Conservation (phyloP, 2,888 invertebrate species). For the Thumatha senex region DNA sequence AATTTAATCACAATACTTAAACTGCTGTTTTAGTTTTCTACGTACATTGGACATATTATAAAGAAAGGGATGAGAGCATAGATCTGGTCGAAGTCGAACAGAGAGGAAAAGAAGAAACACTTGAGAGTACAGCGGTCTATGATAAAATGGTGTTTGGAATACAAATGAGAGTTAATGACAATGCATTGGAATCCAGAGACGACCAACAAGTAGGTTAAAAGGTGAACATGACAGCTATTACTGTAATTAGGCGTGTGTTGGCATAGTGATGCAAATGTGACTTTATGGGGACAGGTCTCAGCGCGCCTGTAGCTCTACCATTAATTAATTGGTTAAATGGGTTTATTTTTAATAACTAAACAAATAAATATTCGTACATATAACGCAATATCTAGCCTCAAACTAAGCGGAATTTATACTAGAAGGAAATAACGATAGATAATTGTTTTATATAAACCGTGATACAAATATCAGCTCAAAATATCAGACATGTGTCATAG, state of each 20-base stretch:
- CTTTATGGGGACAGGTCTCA: constrained; percentile 22
- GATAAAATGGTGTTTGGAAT: constrained; percentile 61
- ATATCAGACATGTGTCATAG: no score
- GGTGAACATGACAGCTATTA: constrained; percentile 74
- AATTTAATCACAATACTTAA: constrained; percentile 61
- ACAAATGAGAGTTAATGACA: constrained; percentile 68
- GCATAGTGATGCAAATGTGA: constrained; percentile 65
- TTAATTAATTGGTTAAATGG: neutral
- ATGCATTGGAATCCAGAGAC: constrained; percentile 71
- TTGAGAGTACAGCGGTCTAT: constrained; percentile 67
- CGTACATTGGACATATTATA: constrained; percentile 62
- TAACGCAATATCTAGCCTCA: no score
- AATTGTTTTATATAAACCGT: no score
- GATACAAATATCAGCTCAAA: no score
- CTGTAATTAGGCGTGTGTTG: constrained; percentile 70
- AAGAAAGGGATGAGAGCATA: constrained; percentile 53
- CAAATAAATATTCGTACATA: no score
- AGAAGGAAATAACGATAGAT: no score
- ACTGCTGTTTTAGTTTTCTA: constrained; percentile 60
- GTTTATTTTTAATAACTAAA: neutral
- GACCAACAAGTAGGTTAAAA: constrained; percentile 77
- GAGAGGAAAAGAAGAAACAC: constrained; percentile 62
- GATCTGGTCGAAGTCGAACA: constrained; percentile 39
- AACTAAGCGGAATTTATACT: no score
- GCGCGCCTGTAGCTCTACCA: constrained; percentile 16